Evolutionary conservation across 2,888 invertebrate genomes (phyloP).

Genomic region (Rhimphoctona megacephalus): DNA sequence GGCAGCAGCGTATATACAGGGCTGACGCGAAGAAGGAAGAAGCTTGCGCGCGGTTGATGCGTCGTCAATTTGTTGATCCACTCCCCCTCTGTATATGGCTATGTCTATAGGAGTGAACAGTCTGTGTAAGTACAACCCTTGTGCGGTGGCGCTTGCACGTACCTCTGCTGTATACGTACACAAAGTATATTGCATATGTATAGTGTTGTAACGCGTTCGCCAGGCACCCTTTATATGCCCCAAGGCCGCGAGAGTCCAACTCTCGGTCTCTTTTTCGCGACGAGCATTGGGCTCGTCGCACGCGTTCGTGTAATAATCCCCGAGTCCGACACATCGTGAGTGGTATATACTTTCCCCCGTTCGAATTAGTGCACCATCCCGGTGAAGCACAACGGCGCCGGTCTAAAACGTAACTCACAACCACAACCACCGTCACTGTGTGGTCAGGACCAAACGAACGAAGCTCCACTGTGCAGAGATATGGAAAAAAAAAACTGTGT

Average conservation of each 20-base stretch:
- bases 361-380: constrained; percentile 72
- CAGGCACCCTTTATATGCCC: constrained; percentile 47
- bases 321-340: constrained; percentile 53
- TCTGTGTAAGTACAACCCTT: constrained; percentile 47
- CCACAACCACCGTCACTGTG: constrained; percentile 59
- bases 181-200: neutral
- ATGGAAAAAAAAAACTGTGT: constrained; percentile 17
- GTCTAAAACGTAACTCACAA: constrained; percentile 68
- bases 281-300: constrained; percentile 22
- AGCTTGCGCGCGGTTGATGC: constrained; percentile 33
- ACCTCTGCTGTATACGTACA: constrained; percentile 1
- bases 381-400: constrained; percentile 74
- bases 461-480: constrained; percentile 57
- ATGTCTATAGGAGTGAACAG: neutral
- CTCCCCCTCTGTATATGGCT: constrained; percentile 38
- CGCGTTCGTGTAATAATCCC: constrained; percentile 64
- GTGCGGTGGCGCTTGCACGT: constrained; percentile 15
- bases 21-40: neutral
- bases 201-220: constrained; percentile 50
- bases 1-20: neutral
- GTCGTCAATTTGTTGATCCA: constrained; percentile 61
- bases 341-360: constrained; percentile 61
- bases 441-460: constrained; percentile 52
- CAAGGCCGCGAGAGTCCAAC: constrained; percentile 46
- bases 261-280: constrained; percentile 32